Percentiles rank a stretch among this genome's conserved stretches.
These are phyloP conservation scores for Synodontis membranacea DNA, from an alignment of 2,113 vertebrate genomes.

Conservation along the genomic window DNA sequence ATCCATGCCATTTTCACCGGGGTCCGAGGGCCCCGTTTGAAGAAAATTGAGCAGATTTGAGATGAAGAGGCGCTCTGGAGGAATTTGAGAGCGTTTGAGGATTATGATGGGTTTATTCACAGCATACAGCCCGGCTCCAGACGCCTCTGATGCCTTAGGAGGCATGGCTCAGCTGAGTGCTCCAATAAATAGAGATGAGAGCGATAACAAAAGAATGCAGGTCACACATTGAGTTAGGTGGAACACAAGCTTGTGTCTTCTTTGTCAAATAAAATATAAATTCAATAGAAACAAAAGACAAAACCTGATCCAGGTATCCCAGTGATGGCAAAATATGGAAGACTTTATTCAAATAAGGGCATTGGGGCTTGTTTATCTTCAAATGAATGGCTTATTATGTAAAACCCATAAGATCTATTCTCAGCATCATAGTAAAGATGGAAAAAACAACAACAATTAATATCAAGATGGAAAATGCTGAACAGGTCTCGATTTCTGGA, in stretches of 20 bases:
- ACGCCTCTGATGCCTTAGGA: constrained; percentile 51
- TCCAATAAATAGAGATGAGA: constrained; percentile 52
- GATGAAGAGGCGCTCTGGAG: constrained; percentile 55
- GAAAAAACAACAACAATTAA: not conserved
- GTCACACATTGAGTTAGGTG: not conserved
- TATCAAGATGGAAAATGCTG: not conserved
- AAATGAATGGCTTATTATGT: not conserved
- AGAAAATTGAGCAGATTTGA: constrained; percentile 55
- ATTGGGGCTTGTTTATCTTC: not conserved
- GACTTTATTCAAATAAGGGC: not conserved
- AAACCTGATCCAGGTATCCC: not conserved
- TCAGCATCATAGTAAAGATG: not conserved
- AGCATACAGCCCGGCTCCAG: constrained; percentile 39
- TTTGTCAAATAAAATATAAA: not conserved
- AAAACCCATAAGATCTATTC: not conserved
- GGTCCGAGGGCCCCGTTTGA: constrained; percentile 50
- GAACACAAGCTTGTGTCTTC: not conserved
- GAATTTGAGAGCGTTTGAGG: constrained; percentile 60
- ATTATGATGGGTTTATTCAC: constrained; percentile 58
- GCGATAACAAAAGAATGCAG: constrained; percentile 45
- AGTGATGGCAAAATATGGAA: not conserved
- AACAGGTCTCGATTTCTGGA: not conserved
- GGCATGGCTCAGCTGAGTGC: constrained; percentile 45
- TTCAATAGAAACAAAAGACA: not conserved
- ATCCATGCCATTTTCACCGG: constrained; percentile 43